Base-by-base conservation (phyloP, 1,140 invertebrate genomes). In the Zaprionus nigranus region DNA sequence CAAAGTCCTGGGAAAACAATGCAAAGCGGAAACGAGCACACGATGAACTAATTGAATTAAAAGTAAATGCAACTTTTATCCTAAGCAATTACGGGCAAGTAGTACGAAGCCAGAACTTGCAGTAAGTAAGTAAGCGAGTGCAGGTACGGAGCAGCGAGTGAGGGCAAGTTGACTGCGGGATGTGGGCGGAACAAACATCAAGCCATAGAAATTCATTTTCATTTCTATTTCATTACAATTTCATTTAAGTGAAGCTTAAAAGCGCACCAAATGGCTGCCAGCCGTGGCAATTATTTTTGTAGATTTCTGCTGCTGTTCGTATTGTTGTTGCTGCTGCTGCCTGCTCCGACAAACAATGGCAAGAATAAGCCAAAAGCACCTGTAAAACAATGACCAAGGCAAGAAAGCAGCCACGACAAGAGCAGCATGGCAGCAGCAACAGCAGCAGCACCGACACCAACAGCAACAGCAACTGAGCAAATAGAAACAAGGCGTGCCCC, bases 221-320 rank as follows among this genome's bases (percentile, higher is more conserved):
- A 87, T 87, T 87, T 88, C 83, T 88, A 88, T 87, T 87, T 87
- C 84, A 87, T 88, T 87, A 87, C 83, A 87, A 87, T 87, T 87
- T 87, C 84, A 87, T 87, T 87, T 87, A 87, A 88, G 84, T 81
- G 84, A 84, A 87, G 84, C 83, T 87, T 87, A 87, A 87, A 87
- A 87, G 83, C 84, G 81, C 84, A 87, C 84, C 80, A 83, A 87
- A 87, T 87, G 85, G 78, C 81, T 87, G 85, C 85, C 81, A 75
- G 78, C 81, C 84, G 80, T 83, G 76, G 78, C 85, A 88, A 88
- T 88, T 88, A 88, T 88, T 88, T 88, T 88, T 88, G 85, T 87
- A 88, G 85, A 88, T 88, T 88, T 79, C 79, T 66, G 68, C 62
- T 72, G 66, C 40, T 60, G 36, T n/a, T 56, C 22, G n/a, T 56